Conservation (phyloP, 2,113 vertebrate genomes). For the Gadus macrocephalus region DNA sequence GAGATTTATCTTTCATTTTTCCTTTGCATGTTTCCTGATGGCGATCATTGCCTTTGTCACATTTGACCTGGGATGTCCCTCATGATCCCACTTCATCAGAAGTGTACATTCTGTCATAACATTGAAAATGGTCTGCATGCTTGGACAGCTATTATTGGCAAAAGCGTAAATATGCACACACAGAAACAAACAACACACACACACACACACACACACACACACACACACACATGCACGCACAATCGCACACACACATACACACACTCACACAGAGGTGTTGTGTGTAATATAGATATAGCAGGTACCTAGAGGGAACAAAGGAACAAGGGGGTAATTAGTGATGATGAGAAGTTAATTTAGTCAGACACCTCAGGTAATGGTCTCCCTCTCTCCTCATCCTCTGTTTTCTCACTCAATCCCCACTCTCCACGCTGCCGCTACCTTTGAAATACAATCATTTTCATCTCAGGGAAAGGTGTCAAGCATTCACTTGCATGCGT, state of each 20-base stretch:
- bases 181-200: neutral
- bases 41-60: no score
- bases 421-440: conserved; percentile 31
- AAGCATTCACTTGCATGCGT: conserved; percentile 43
- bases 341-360: conserved; percentile 72
- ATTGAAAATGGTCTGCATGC: no score
- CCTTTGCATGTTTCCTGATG: no score
- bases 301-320: conserved; percentile 55
- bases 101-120: no score
- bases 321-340: conserved; percentile 70
- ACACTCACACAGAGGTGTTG: conserved; percentile 20
- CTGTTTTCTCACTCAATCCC: conserved; percentile 18
- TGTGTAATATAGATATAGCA: conserved; percentile 49
- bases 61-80: no score
- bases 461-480: conserved; percentile 57
- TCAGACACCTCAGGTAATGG: conserved; percentile 67
- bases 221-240: neutral
- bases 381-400: conserved; percentile 40
- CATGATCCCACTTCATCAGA: no score
- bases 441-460: conserved; percentile 45
- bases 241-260: neutral
- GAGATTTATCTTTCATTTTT: no score
- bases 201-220: no score
- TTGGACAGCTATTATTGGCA: no score
- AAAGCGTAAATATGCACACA: neutral